Base-by-base conservation (phyloP, 2,888 invertebrate species). In the Drosophila merina region DNA sequence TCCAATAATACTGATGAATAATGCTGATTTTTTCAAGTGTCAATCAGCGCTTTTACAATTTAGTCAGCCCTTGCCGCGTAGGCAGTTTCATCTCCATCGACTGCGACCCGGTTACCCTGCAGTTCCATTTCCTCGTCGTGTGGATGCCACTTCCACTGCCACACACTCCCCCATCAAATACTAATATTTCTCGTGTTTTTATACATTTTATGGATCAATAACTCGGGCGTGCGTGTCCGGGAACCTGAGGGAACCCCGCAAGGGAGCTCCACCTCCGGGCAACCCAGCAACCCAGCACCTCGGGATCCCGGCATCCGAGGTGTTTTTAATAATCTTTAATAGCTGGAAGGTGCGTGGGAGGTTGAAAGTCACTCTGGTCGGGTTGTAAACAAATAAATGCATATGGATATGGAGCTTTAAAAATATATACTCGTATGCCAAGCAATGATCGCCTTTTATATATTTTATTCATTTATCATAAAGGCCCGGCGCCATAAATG, bases 261-360 rank as follows among this genome's bases (percentile, higher is more conserved):
- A 20, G 52, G n/a, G 12, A 60, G 20, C 52, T 58, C 57, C 63
- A 28, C 50, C 81, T 20, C 20, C 20, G 20, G 20, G 49, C 6
- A 20, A 42, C 5, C 38, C 26, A 40, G 30, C 36, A 9, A 59
- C 50, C 66, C 50, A 72, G 79, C 88, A 86, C 14, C 14, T 14
- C 14, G 14, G 14, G 14, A 9, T 62, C 50, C 68, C 50, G 73
- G 79, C 88, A 86, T 88, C 86, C 86, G 75, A 83, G 88, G 74
- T 64, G 73, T 84, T 88, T 77, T 86, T 84, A 86, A 88, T 88
- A 84, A 88, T 86, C 87, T 84, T 80, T 80, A 86, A 86, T 77
- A 70, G 84, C 74, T 55, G 8, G 47, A 20, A n/a, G 38, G 40
- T 20, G 60, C 58, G 50, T 64, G 47, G 64, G 66, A 44, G 72